Evolutionary conservation across 2,113 vertebrate genomes (phyloP).

Genomic region (Drymodes brunneopygia): DNA sequence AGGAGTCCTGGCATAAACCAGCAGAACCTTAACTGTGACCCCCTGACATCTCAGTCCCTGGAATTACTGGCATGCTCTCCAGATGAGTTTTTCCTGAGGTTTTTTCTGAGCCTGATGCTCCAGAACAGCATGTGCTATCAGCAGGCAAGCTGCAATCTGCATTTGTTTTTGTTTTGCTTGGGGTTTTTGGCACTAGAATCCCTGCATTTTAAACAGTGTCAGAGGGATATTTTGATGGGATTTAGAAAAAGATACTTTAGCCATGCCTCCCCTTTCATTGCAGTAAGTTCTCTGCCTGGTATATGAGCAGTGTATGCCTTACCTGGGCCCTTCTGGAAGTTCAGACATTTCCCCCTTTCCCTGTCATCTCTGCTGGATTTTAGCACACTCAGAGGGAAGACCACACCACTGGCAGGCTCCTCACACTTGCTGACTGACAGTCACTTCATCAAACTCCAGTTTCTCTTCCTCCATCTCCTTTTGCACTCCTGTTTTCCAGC

Average conservation of each 20-base stretch:
- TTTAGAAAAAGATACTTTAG: background rate
- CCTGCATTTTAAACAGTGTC: background rate
- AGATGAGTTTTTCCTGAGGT: background rate
- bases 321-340: background rate
- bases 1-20: background rate
- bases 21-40: background rate
- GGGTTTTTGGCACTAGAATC: background rate
- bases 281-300: background rate
- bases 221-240: background rate
- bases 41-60: background rate
- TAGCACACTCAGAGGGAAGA: background rate
- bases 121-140: background rate
- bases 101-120: background rate
- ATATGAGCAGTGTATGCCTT: background rate
- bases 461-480: background rate
- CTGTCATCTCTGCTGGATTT: background rate
- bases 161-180: background rate
- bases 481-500: background rate
- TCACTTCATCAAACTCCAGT: background rate
- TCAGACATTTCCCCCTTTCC: background rate
- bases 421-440: background rate
- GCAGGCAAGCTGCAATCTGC: background rate
- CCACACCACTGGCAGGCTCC: background rate
- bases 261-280: background rate
- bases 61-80: background rate